phyloP scores from a whole-genome alignment of 2,797 vertebrate genomes.

The Menidia menidia region DNA sequence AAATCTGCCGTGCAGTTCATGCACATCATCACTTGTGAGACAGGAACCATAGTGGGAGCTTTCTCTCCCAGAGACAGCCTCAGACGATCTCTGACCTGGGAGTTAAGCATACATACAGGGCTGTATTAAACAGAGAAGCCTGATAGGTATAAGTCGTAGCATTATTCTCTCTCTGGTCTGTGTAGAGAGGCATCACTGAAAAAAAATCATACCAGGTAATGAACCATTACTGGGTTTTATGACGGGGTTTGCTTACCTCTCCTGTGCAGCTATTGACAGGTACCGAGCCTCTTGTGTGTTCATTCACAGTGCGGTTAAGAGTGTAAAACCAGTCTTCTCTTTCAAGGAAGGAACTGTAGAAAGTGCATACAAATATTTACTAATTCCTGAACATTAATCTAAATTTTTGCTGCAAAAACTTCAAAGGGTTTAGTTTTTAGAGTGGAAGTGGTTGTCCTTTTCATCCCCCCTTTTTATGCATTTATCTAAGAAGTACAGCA shows the following conservation, averaged over 20 bases:
- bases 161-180: neutral
- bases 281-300: conserved; percentile 64
- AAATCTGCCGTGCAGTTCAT: conserved; percentile 98
- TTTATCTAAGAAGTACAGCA: neutral
- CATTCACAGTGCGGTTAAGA: conserved; percentile 85
- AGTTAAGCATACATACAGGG: conserved; percentile 8
- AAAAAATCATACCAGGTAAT: neutral
- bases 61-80: conserved; percentile 89
- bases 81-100: conserved; percentile 85
- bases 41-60: conserved; percentile 90
- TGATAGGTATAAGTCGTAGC: neutral
- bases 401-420: neutral
- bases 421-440: neutral
- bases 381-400: neutral
- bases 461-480: too few species aligned
- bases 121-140: neutral
- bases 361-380: neutral
- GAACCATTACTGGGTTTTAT: neutral
- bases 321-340: conserved; percentile 95
- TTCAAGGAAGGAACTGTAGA: conserved; percentile 90
- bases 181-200: neutral
- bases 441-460: neutral
- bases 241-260: conserved; percentile 66
- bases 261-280: conserved; percentile 50
- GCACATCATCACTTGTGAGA: conserved; percentile 94